Conservation (phyloP, 2,888 invertebrate genomes). For the Leucoptera coffeella region DNA sequence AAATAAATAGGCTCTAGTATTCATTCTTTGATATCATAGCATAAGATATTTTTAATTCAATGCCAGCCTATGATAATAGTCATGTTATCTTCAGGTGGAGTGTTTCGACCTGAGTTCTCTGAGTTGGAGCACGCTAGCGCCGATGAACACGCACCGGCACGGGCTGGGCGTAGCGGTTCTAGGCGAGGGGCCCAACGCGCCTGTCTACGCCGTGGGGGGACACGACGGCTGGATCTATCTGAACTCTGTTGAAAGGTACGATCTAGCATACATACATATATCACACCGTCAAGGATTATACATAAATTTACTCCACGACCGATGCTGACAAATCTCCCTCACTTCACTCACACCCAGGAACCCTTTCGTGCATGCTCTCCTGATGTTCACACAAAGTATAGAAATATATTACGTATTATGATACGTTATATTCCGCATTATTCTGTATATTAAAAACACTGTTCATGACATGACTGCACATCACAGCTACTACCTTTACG, state of each 20-base stretch:
- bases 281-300: not conserved
- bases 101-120: conserved; percentile 78
- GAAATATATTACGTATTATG: no score
- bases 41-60: no score
- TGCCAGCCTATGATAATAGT: no score
- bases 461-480: no score
- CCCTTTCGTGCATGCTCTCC: no score
- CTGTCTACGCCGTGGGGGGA: conserved; percentile 91
- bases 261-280: conserved; percentile 5
- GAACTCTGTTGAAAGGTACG: conserved; percentile 79
- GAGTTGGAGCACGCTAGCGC: conserved; percentile 73
- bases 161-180: conserved; percentile 75
- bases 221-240: conserved; percentile 95
- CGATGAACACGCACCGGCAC: conserved; percentile 87
- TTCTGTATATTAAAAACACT: no score
- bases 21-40: no score
- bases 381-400: not conserved
- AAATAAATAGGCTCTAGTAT: no score
- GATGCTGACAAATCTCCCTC: no score
- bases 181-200: conserved; percentile 63
- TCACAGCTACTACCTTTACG: no score
- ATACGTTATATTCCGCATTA: no score
- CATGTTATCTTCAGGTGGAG: conserved; percentile 68
- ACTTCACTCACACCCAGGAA: no score
- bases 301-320: not conserved